These are phyloP conservation scores for Pedionomus torquatus DNA, from an alignment of 2,113 vertebrate genomes.

Conservation along the genomic window DNA sequence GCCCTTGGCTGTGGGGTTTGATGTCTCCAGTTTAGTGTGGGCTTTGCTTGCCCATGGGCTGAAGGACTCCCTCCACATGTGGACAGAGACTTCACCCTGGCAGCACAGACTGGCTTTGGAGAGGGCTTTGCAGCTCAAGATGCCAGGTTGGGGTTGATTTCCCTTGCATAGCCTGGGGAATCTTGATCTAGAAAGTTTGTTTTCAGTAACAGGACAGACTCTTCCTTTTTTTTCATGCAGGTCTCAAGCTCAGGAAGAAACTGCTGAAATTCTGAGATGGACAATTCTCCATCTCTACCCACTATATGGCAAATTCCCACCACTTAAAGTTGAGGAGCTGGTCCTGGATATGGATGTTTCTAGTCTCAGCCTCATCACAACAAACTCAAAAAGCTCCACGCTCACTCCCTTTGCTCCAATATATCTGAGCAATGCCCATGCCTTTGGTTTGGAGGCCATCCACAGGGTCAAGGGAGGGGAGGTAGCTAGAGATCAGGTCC, in stretches of 20 bases:
- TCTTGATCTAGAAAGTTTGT: not conserved
- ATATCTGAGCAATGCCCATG: not conserved
- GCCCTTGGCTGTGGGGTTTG: not conserved
- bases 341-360: not conserved
- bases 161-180: not conserved
- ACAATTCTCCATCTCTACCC: not conserved
- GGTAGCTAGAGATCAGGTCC: not conserved
- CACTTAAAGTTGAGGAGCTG: not conserved
- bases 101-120: not conserved
- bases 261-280: not conserved
- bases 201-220: not conserved
- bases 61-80: accelerated
- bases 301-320: not conserved
- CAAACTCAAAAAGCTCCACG: not conserved
- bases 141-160: not conserved
- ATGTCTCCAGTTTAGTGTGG: not conserved
- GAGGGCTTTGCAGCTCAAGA: not conserved
- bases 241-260: not conserved
- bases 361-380: not conserved
- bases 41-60: not conserved
- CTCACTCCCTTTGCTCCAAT: not conserved
- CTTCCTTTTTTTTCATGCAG: not conserved
- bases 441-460: not conserved
- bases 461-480: not conserved
- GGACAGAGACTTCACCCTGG: not conserved